Evolutionary conservation across 2,888 invertebrate species (phyloP).

Genomic region (Ophioninae sp.): DNA sequence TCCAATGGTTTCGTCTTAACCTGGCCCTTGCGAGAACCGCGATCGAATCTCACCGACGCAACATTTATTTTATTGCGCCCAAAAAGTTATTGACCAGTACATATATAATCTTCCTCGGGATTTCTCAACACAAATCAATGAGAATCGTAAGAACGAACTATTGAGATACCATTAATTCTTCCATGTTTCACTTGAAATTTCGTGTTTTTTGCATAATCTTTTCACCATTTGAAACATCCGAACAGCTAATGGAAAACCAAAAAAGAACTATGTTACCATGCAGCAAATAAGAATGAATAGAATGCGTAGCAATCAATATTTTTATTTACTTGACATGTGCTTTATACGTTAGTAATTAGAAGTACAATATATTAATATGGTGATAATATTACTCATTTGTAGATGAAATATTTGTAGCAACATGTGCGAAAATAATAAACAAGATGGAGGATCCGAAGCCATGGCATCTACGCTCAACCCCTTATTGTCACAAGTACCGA

Average conservation of each 20-base stretch:
- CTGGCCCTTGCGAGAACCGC: slow-evolving; percentile 28
- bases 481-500: slow-evolving; percentile 1
- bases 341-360: background rate
- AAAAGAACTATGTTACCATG: background rate
- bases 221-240: background rate
- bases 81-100: background rate
- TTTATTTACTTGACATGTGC: background rate
- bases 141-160: background rate
- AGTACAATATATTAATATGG: no score
- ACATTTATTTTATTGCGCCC: slow-evolving; percentile 49
- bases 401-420: slow-evolving; percentile 25
- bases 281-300: background rate
- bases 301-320: background rate
- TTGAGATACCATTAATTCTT: background rate
- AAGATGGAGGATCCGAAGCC: slow-evolving; percentile 3
- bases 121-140: background rate
- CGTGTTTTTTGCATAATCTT: background rate
- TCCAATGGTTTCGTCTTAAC: slow-evolving; percentile 7
- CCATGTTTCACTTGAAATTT: background rate
- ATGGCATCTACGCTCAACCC: slow-evolving; percentile 4
- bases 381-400: background rate
- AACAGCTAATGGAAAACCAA: background rate
- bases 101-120: background rate
- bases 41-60: slow-evolving; percentile 47
- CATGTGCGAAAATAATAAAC: slow-evolving; percentile 46